Conservation (phyloP, 1,140 invertebrate genomes). For the Rhopalosiphum padi region DNA sequence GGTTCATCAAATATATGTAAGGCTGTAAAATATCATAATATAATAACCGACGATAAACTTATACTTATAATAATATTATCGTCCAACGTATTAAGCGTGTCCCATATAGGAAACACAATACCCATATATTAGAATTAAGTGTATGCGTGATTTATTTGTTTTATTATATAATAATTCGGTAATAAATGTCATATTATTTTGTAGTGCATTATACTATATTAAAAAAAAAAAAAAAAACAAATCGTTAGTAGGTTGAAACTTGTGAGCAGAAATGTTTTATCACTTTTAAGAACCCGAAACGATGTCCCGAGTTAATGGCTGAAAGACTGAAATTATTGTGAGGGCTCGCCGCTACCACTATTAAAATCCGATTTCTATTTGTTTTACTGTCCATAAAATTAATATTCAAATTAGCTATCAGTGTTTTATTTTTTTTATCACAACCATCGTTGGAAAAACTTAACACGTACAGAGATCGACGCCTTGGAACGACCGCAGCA, state of each 20-base stretch:
- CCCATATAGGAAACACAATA: no score
- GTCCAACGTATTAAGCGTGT: background rate
- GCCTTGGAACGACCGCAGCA: background rate
- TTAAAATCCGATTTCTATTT: slow-evolving; percentile 12
- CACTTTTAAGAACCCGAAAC: background rate
- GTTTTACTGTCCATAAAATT: background rate
- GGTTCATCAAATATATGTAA: no score
- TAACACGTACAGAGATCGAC: background rate
- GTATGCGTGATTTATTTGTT: background rate
- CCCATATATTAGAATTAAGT: background rate
- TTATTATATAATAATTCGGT: background rate
- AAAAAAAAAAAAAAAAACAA: background rate
- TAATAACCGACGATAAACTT: no score
- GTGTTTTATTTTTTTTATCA: slow-evolving; percentile 12
- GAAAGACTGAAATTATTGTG: background rate
- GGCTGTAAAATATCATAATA: background rate
- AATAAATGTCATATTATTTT: background rate
- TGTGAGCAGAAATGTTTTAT: background rate
- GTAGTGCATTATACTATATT: background rate
- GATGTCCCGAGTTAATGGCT: background rate
- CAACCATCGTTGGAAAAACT: background rate
- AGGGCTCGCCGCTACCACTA: background rate
- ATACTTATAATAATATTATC: no score
- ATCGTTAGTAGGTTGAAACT: background rate
- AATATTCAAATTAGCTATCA: background rate